A percentile compares a stretch with the other conserved stretches of the same genome.
These are phyloP conservation scores for Drosophila niveifrons DNA, from an alignment of 2,888 invertebrate species.

Conservation along the genomic window DNA sequence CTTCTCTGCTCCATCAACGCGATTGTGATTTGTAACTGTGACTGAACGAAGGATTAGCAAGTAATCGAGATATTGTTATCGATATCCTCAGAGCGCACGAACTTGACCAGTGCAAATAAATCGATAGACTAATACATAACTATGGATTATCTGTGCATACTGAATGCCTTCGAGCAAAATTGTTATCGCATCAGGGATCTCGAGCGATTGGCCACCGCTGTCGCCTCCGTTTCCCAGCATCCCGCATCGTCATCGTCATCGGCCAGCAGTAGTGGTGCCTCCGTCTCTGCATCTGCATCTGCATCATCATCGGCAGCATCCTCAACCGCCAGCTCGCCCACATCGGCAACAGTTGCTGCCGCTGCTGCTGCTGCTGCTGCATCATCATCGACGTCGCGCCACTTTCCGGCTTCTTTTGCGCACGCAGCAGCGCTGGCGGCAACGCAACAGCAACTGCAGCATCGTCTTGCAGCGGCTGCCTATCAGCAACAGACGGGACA, in stretches of 20 bases:
- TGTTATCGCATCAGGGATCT: constrained; percentile 82
- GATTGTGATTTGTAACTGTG: constrained; percentile 30
- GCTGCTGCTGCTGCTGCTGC: constrained; percentile 9
- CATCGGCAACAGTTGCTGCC: constrained; percentile 38
- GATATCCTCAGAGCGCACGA: constrained; percentile 22
- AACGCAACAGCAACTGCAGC: constrained; percentile 57
- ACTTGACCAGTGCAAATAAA: constrained; percentile 29
- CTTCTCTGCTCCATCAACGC: constrained; percentile 1
- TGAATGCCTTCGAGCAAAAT: constrained; percentile 83
- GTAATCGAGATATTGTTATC: no score
- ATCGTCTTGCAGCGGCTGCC: constrained; percentile 42
- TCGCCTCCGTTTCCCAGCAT: constrained; percentile 50
- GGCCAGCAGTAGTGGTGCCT: constrained; percentile 24
- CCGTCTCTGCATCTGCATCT: constrained; percentile 45
- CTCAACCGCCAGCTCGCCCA: constrained; percentile 73
- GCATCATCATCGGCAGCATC: constrained; percentile 66
- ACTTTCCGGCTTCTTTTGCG: constrained; percentile 39
- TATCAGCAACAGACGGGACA: constrained; percentile 43
- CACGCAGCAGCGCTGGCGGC: constrained; percentile 62
- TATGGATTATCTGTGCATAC: constrained; percentile 84
- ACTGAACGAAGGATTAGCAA: constrained; percentile 35
- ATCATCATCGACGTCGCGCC: constrained; percentile 13
- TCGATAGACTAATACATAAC: constrained; percentile 5
- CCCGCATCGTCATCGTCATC: constrained; percentile 35
- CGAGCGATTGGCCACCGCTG: constrained; percentile 71